phyloP scores from a whole-genome alignment of 2,888 invertebrate species.

The Palloptera scutellata region DNA sequence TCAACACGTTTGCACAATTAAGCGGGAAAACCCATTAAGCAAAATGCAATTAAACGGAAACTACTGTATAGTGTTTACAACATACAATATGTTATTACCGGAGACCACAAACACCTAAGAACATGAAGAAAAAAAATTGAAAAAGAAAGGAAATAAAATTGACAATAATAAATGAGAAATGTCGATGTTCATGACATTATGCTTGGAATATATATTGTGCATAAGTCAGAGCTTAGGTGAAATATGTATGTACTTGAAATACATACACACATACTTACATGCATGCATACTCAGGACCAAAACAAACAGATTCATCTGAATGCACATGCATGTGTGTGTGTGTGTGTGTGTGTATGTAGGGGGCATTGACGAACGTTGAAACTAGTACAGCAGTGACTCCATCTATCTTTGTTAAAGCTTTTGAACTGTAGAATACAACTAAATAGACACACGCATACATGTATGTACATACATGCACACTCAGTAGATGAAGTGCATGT shows the following conservation, averaged over 20 bases:
- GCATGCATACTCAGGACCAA: background rate
- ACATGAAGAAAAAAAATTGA: background rate
- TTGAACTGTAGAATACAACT: background rate
- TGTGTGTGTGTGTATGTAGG: background rate
- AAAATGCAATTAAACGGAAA: too few relatives aligned
- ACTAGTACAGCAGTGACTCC: conserved; percentile 9
- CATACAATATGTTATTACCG: too few relatives aligned
- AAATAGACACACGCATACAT: too few relatives aligned
- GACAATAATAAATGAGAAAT: conserved; percentile 29
- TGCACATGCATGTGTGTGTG: background rate
- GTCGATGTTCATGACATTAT: conserved; percentile 16
- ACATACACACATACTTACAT: conserved; percentile 7
- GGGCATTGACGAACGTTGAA: background rate
- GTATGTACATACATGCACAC: conserved; percentile 42
- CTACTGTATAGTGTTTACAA: too few relatives aligned
- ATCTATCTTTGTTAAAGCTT: conserved; percentile 28
- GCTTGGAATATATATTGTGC: conserved; percentile 1
- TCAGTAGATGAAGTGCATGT: too few relatives aligned
- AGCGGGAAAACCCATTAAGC: too few relatives aligned
- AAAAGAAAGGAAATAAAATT: conserved; percentile 16
- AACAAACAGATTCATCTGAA: conserved; percentile 7
- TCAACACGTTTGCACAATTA: too few relatives aligned
- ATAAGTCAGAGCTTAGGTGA: background rate
- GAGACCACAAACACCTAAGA: too few relatives aligned
- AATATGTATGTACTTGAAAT: conserved; percentile 6